Base-by-base conservation (phyloP, 2,888 invertebrate genomes). In the Caenorhabditis sulstoni region DNA sequence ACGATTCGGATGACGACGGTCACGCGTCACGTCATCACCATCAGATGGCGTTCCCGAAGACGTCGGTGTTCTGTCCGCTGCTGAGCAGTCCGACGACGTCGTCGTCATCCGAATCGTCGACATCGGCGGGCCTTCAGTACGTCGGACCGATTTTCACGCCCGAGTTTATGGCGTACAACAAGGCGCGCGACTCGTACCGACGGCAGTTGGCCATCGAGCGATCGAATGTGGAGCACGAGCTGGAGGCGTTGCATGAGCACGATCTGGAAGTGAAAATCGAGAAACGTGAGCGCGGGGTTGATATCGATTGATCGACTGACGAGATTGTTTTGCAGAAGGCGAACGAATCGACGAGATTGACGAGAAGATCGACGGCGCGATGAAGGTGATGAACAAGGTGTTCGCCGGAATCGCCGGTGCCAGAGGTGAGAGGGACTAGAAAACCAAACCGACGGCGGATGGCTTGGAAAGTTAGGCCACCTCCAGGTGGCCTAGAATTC, bases 181-280 rank as follows among this genome's bases (percentile, higher is more conserved):
- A 79, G 64, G 67, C 64, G 16, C 41, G 79, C 3, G 79, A 79
- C 22, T 68, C 79, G 12, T 79, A 79, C 39, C 57, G 79, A 9
- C 22, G 79, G 1, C 79, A 79, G 37, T 20, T 79, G 55, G 64
- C 65, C 4, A 62, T 59, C 11, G 79, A 79, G 35, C n/a, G 79
- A 14, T 49, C 79, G 1, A 62, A 62, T 45, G 37, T 79, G 39
- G 71, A 67, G 44, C 73, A 79, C 47, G 79, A 79, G 57, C 37
- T 79, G 37, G 79, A 79, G 20, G 67, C 73, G 20, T 37, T 79
- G 7, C 20, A 58, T 11, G 58, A 73, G 12, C 67, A 73, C 39
- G 67, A 79, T 22, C 18, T 52, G 22, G 73, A 73, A 12, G 50
- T 57, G 0, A 50, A 53, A 9, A 62, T 79, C 52, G 49, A 58